Conservation (phyloP, 1,140 invertebrate species). For the Micrasema longulum region DNA sequence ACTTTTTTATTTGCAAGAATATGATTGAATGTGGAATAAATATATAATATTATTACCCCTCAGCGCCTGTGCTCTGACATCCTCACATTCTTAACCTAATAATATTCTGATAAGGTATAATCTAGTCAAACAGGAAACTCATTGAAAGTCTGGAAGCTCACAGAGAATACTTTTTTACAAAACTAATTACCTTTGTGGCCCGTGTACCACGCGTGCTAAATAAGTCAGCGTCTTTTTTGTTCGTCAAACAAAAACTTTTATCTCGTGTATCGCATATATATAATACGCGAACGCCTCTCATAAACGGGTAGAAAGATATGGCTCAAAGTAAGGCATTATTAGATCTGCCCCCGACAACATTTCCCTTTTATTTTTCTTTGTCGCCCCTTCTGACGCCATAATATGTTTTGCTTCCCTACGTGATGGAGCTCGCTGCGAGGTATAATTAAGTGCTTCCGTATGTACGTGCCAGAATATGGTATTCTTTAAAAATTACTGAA, state of each 20-base stretch:
- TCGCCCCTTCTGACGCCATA: background rate
- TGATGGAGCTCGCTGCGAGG: slow-evolving; percentile 2
- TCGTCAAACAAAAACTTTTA: background rate
- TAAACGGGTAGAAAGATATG: slow-evolving; percentile 34
- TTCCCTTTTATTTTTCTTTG: slow-evolving; percentile 39
- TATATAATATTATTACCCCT: no score
- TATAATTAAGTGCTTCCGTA: slow-evolving; percentile 44
- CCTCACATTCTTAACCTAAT: no score
- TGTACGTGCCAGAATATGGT: slow-evolving; percentile 31
- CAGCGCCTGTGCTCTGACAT: no score
- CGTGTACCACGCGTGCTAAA: slow-evolving; percentile 1
- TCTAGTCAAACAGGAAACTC: no score
- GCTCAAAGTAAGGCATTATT: slow-evolving; percentile 43
- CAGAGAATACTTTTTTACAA: no score
- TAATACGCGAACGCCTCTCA: slow-evolving; percentile 10
- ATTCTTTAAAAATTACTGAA: slow-evolving; percentile 50
- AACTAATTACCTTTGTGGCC: no score
- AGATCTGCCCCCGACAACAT: slow-evolving; percentile 40
- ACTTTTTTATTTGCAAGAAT: no score
- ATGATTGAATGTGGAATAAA: no score
- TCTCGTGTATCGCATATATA: slow-evolving; percentile 1
- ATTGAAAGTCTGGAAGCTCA: no score
- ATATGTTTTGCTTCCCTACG: slow-evolving; percentile 34
- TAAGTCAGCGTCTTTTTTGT: slow-evolving; percentile 9
- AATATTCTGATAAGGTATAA: no score